phyloP scores from a whole-genome alignment of 2,888 invertebrate genomes.

The Amphipyra tragopoginis region DNA sequence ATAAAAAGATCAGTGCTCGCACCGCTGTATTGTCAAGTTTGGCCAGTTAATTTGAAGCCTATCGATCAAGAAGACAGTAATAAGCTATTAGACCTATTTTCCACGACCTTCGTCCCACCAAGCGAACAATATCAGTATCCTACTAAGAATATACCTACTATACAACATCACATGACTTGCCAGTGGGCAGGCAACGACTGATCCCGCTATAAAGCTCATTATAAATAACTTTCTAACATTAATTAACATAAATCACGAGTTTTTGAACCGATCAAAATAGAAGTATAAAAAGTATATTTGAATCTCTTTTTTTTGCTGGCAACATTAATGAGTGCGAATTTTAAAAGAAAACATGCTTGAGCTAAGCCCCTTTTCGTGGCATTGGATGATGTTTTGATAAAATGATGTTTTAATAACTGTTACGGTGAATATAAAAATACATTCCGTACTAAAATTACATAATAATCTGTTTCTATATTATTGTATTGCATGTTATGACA shows the following conservation, averaged over 20 bases:
- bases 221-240: slow-evolving; percentile 49
- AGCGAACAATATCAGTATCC: slow-evolving; percentile 3
- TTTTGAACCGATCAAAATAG: slow-evolving; percentile 43
- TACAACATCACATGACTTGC: slow-evolving; percentile 36
- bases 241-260: slow-evolving; percentile 40
- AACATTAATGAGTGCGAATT: slow-evolving; percentile 39
- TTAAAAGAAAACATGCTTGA: slow-evolving; percentile 21
- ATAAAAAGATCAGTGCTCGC: too few relatives aligned
- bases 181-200: slow-evolving; percentile 32
- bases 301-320: slow-evolving; percentile 39
- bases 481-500: too few relatives aligned
- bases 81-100: too few relatives aligned
- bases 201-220: slow-evolving; percentile 46
- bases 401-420: background rate
- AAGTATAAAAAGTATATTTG: slow-evolving; percentile 24
- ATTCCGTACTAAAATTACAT: too few relatives aligned
- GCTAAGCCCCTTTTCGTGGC: background rate
- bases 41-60: too few relatives aligned
- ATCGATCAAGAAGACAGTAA: too few relatives aligned
- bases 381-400: background rate
- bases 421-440: background rate
- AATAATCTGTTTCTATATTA: too few relatives aligned
- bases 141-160: background rate
- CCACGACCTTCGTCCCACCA: background rate
- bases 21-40: too few relatives aligned